Evolutionary conservation across 2,888 invertebrate species (phyloP).

Genomic region (Ditylenchus weischeri): DNA sequence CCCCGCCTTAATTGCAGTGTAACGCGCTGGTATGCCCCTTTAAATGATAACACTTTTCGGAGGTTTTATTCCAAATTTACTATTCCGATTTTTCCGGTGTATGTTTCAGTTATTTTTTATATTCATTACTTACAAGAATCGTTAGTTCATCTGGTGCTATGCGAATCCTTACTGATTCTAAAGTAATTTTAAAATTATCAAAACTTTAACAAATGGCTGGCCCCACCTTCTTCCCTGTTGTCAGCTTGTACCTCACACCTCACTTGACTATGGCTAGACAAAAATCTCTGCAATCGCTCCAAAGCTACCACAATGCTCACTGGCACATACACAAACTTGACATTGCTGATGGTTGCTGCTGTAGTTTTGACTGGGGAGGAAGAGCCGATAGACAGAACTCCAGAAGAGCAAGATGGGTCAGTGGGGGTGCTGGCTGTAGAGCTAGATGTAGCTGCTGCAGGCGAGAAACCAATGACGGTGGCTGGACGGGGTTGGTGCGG

Average conservation of each 20-base stretch:
- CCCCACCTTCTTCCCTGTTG: conserved; percentile 7
- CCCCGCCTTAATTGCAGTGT: too few species aligned
- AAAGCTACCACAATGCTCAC: conserved; percentile 33
- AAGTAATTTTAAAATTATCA: not conserved
- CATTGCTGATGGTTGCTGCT: not conserved
- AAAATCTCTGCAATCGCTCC: conserved; percentile 33
- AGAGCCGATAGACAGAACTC: not conserved
- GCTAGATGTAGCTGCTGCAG: conserved; percentile 24
- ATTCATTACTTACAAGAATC: too few species aligned
- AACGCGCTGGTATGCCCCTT: too few species aligned
- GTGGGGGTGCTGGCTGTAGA: not conserved
- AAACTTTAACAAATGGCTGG: not conserved
- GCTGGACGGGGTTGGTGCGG: conserved; percentile 43
- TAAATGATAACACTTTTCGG: too few species aligned
- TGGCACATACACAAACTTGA: conserved; percentile 38
- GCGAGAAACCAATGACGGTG: conserved; percentile 50
- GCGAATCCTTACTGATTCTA: conserved; percentile 26
- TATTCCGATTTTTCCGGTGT: too few species aligned
- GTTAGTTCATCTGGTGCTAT: conserved; percentile 21
- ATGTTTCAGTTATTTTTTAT: not conserved
- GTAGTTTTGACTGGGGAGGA: not conserved
- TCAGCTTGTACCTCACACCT: conserved; percentile 29
- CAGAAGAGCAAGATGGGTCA: not conserved
- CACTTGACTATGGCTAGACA: conserved; percentile 21
- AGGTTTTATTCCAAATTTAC: too few species aligned